Percentiles rank a stretch among this genome's conserved stretches.
Evolutionary conservation across 2,797 vertebrate genomes (phyloP).

Genomic region (Oreochromis mossambicus): DNA sequence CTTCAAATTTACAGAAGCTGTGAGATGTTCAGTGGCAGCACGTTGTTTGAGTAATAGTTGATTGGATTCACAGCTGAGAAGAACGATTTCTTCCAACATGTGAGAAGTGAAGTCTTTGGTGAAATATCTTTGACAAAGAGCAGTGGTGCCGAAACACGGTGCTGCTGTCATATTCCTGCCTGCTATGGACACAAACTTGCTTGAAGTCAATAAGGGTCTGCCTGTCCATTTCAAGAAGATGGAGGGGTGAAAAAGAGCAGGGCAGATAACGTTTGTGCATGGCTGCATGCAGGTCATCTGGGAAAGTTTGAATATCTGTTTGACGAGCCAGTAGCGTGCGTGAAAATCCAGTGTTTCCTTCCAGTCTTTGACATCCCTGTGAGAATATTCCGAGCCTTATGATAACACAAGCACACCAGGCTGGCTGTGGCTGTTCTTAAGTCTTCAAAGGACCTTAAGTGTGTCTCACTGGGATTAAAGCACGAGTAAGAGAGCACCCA

Average conservation of each 20-base stretch:
- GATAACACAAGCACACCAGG: slow-evolving; percentile 14
- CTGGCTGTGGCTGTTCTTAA: slow-evolving; percentile 4
- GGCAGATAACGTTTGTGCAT: neutral
- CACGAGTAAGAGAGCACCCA: slow-evolving; percentile 30
- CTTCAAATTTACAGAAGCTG: neutral
- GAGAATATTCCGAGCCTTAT: slow-evolving; percentile 24
- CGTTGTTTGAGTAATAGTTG: neutral
- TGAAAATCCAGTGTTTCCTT: slow-evolving; percentile 14
- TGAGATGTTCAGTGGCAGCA: neutral
- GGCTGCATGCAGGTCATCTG: slow-evolving; percentile 9
- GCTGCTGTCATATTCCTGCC: slow-evolving; percentile 27
- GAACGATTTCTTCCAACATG: neutral
- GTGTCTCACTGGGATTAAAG: slow-evolving; percentile 10
- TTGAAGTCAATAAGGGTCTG: neutral
- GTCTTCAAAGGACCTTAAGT: slow-evolving; percentile 3
- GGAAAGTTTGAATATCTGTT: neutral
- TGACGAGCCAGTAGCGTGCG: neutral
- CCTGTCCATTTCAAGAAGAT: slow-evolving; percentile 1
- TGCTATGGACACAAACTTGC: neutral
- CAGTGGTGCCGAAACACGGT: neutral
- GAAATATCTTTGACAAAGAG: neutral
- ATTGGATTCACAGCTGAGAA: neutral
- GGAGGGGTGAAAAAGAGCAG: neutral
- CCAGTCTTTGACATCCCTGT: neutral
- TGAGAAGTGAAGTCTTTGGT: neutral